Evolutionary conservation across 2,113 vertebrate species (phyloP), one percentile per base, ranked within the genome.

Genomic region (Petaurus breviceps): DNA sequence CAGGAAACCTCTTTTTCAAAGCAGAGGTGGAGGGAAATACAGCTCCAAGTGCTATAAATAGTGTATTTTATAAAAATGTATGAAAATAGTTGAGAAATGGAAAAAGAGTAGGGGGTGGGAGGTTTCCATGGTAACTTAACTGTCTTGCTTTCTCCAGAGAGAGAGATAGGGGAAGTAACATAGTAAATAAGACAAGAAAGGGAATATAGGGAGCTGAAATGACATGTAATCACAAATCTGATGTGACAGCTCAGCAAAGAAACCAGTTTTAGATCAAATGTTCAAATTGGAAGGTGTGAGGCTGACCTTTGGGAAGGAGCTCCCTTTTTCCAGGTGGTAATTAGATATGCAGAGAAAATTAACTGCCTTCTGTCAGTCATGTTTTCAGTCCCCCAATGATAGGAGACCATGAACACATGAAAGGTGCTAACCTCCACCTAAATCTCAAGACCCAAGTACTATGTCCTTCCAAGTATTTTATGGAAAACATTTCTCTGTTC

Each of bases 121-220:
- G 68, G 93, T 98, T 97, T 91, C 97, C 93, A 97, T 95, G 77
- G 92, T 96, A 97, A 98, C 97, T 51, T 93, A 93, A 90, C 93
- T 89, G 89, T 92, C 91, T 57, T 68, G 93, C 37, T 0, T 90
- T 93, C 95, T 96, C 96, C 93, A 90, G 94, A 93, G 90, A 61
- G 16, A 49, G 25, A 90, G 43, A 43, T 92, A 92, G 91, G 90
- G 91, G 61, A 84, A 94, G 37, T 89, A 94, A 94, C 37, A 84
- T 98, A 98, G 98, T 98, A 98, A 98, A 98, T 95, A 98, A 94
- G 90, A 90, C 46, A 51, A 97, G 90, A 54, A 68, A 92, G 51
- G 51, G 93, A 96, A 92, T 37, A 61, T 49, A 95, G 68, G 54
- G 47, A 89, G 51, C 31, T 92, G 51, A 61, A 3, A 57, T 89